Evolutionary conservation across 2,888 invertebrate genomes (phyloP), one percentile per base, ranked within the genome.

Genomic region (Melitaea athalia): DNA sequence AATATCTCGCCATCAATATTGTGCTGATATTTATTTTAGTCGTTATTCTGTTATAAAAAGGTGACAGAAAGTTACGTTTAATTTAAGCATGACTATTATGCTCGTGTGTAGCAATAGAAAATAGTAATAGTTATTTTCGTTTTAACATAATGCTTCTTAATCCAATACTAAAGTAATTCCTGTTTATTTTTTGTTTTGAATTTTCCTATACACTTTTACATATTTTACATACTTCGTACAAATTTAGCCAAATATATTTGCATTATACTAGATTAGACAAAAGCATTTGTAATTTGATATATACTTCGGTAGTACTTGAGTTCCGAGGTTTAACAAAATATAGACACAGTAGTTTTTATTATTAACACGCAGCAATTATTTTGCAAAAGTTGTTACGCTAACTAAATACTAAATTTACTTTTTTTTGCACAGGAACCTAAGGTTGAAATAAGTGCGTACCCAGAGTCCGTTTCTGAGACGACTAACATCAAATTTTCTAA

Each of bases 401-500:
- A 52, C 31, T n/a, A n/a, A 43, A 47, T 14, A 15, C 38, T 47
- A 24, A 15, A 61, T 5, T 17, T 12, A 15, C 15, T 0, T 15
- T 15, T 43, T 47, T 53, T 72, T 73, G 65, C 69, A 63, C 80
- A 86, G 85, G 89, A 88, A 64, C 83, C 88, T 72, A 86, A 88
- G 76, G 88, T 92, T 72, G 86, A 88, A 73, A 92, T 92, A 71
- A 88, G 89, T 12, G 89, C 90, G 8, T 87, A 87, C 72, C 82
- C 87, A 0, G 90, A 87, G 64, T 81, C 86, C 0, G 87, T 87
- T 3, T 88, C 91, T 0, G 90, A 90, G 73, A 78, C 87, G 0
- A 84, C 78, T 50, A 85, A 81, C 69, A 78, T 87, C 49, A 87
- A 86, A 71, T 76, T 79, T 64, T 83, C 86, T 0, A 75, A 80